These are phyloP conservation scores for Hyposoter dolosus DNA, from an alignment of 2,888 invertebrate genomes.

Conservation along the genomic window DNA sequence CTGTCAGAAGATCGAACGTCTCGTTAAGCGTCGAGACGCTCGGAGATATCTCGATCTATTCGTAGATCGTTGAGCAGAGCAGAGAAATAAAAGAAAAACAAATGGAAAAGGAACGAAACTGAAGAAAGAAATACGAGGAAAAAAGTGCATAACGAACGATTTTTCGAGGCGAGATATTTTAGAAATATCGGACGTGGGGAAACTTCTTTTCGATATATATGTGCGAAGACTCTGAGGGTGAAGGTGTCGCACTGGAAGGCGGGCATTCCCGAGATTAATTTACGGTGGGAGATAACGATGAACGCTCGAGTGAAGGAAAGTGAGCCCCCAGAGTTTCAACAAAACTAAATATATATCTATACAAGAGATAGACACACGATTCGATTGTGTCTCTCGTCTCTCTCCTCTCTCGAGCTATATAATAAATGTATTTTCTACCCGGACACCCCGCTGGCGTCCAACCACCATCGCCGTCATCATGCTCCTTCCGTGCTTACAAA, in stretches of 20 bases:
- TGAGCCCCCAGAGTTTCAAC: constrained; percentile 60
- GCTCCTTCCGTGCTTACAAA: constrained; percentile 31
- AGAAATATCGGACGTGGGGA: constrained; percentile 77
- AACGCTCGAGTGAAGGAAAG: constrained; percentile 70
- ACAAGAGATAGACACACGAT: constrained; percentile 73
- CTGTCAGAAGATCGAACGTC: constrained; percentile 61
- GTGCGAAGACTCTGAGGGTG: constrained; percentile 61
- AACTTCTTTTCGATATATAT: constrained; percentile 50
- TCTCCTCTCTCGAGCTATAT: constrained; percentile 56
- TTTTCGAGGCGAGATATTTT: constrained; percentile 74
- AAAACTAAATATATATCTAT: constrained; percentile 7
- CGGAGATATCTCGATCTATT: constrained; percentile 55
- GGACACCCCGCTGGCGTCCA: constrained; percentile 60
- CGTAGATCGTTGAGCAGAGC: constrained; percentile 46
- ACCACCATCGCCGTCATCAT: constrained; percentile 53
- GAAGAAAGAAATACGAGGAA: constrained; percentile 43
- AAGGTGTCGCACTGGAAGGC: constrained; percentile 69
- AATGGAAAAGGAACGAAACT: constrained; percentile 30
- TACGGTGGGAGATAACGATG: constrained; percentile 83
- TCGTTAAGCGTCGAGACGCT: constrained; percentile 34
- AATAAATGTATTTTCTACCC: constrained; percentile 70
- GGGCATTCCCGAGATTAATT: constrained; percentile 81
- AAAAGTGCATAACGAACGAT: constrained; percentile 59
- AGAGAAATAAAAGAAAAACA: constrained; percentile 39
- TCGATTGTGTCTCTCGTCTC: constrained; percentile 79